These are phyloP conservation scores for Picus viridis DNA, from an alignment of 2,797 vertebrate genomes.

Conservation along the genomic window DNA sequence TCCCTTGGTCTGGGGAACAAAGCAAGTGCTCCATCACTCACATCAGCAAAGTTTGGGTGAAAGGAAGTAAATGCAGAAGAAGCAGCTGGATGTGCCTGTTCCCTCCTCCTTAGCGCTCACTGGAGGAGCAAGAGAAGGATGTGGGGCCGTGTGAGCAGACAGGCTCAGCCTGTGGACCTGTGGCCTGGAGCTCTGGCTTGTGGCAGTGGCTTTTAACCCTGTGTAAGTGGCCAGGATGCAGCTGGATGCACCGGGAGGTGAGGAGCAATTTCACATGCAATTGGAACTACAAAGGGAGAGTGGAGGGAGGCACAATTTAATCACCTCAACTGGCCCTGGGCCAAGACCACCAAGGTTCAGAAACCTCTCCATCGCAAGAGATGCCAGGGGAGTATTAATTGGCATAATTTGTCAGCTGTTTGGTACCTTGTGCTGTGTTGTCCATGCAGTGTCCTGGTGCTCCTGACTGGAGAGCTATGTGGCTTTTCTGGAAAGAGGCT, in stretches of 20 bases:
- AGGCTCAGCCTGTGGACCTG: not conserved
- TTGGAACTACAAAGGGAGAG: constrained; percentile 29
- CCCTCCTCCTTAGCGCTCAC: not conserved
- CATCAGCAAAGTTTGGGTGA: not conserved
- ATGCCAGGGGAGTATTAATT: not conserved
- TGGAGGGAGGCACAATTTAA: not conserved
- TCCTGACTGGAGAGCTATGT: not conserved
- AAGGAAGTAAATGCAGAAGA: not conserved
- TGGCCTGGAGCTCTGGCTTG: not conserved
- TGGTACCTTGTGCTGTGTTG: not conserved
- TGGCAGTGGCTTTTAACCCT: not conserved
- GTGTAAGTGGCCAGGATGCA: not conserved
- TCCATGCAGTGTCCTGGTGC: rapidly evolving
- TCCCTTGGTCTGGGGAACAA: not conserved
- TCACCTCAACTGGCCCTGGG: constrained; percentile 37
- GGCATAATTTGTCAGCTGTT: not conserved
- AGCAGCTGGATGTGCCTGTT: not conserved
- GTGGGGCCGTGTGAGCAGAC: rapidly evolving
- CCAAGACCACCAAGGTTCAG: constrained; percentile 45
- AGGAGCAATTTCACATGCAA: constrained; percentile 29
- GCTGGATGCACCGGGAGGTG: not conserved
- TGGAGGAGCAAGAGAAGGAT: not conserved
- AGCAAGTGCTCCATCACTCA: not conserved
- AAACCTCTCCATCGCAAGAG: not conserved
- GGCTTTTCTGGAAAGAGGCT: not conserved